Evolutionary conservation across 2,888 invertebrate genomes (phyloP).

Genomic region (Heliconius cydno): DNA sequence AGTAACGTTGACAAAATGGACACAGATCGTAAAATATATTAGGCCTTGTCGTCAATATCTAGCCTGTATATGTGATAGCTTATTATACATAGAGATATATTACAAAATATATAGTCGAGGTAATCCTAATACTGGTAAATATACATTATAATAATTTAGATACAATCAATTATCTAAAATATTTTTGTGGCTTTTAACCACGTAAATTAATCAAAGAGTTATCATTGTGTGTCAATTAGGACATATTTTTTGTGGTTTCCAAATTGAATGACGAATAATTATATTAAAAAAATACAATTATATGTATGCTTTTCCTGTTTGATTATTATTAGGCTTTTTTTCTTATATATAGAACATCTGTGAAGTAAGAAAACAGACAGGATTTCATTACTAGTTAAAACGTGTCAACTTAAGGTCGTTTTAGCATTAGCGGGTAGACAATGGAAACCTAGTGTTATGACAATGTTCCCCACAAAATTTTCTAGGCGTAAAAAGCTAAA

Average conservation of each 20-base stretch:
- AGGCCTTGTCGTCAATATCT: not conserved
- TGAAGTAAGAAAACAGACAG: not conserved
- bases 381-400: not conserved
- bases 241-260: not conserved
- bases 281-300: not conserved
- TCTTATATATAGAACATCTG: not conserved
- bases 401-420: no score
- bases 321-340: not conserved
- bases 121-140: no score
- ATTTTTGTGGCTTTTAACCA: no score
- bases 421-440: no score
- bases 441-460: no score
- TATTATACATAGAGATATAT: not conserved
- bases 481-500: not conserved
- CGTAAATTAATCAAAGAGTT: no score
- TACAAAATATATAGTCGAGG: not conserved
- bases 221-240: no score
- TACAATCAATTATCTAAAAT: no score
- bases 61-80: no score
- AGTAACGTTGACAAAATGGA: constrained; percentile 29
- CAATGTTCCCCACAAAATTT: no score
- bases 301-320: not conserved
- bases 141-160: no score
- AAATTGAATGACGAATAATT: not conserved
- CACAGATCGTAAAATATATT: constrained; percentile 25